Evolutionary conservation across 2,888 invertebrate species (phyloP).

Genomic region (Pollenia griseotomentosa): DNA sequence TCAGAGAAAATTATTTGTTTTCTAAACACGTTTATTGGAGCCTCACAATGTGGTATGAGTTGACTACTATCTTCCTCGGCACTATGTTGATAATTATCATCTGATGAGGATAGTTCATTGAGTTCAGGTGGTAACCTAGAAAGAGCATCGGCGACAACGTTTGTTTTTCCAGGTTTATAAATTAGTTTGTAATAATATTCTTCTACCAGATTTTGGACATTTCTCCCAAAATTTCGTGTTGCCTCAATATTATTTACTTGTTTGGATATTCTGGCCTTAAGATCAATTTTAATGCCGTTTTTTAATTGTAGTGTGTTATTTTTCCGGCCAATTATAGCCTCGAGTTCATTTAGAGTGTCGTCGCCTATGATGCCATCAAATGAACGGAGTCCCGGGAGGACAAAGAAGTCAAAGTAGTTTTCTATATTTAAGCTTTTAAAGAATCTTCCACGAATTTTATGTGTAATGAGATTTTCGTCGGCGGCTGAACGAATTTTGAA

Average conservation of each 20-base stretch:
- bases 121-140: no score
- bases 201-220: background rate
- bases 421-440: no score
- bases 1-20: conserved; percentile 24
- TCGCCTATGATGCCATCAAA: conserved; percentile 1
- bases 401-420: no score
- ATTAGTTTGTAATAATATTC: background rate
- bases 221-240: no score
- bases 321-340: background rate
- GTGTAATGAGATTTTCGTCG: no score
- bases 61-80: background rate
- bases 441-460: no score
- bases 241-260: no score
- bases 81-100: conserved; percentile 15
- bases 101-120: background rate
- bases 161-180: background rate
- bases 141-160: conserved; percentile 52
- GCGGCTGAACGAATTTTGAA: conserved; percentile 15
- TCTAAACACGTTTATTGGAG: conserved; percentile 34
- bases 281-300: no score
- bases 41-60: conserved; percentile 13
- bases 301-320: background rate
- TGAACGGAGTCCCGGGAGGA: background rate
- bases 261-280: no score
- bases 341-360: background rate